Percentiles rank a stretch among this genome's conserved stretches.
Evolutionary conservation across 2,797 vertebrate genomes (phyloP).

Genomic region (Galaxias olidus): DNA sequence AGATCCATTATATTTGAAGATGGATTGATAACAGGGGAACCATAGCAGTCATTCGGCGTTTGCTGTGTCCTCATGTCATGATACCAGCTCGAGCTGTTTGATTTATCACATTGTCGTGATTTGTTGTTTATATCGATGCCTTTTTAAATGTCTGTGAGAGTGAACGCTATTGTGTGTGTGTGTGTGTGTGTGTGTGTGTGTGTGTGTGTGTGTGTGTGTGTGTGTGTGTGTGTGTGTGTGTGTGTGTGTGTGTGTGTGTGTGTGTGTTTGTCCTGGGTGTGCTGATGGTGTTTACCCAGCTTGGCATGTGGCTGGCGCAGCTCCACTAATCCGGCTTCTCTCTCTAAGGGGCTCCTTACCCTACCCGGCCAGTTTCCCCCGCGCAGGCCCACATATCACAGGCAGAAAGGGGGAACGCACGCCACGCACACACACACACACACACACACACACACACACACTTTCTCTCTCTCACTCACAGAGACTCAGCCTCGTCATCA

Average conservation of each 20-base stretch:
- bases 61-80: neutral
- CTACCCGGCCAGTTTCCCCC: constrained; percentile 53
- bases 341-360: constrained; percentile 64
- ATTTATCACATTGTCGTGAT: too few relatives aligned
- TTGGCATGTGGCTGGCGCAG: constrained; percentile 63
- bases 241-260: constrained; percentile 14
- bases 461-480: constrained; percentile 25
- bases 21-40: neutral
- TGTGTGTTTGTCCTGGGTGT: constrained; percentile 57
- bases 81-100: too few relatives aligned
- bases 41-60: neutral
- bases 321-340: constrained; percentile 67
- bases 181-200: neutral
- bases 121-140: too few relatives aligned
- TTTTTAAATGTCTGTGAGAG: too few relatives aligned
- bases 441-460: constrained; percentile 17
- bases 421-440: constrained; percentile 25
- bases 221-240: constrained; percentile 12
- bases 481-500: constrained; percentile 4
- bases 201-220: constrained; percentile 10
- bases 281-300: constrained; percentile 66
- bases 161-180: neutral
- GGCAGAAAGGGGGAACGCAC: constrained; percentile 29
- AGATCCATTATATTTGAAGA: too few relatives aligned
- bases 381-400: constrained; percentile 52